phyloP scores from a whole-genome alignment of 2,888 invertebrate genomes.

The Psylliodes chrysocephalus region DNA sequence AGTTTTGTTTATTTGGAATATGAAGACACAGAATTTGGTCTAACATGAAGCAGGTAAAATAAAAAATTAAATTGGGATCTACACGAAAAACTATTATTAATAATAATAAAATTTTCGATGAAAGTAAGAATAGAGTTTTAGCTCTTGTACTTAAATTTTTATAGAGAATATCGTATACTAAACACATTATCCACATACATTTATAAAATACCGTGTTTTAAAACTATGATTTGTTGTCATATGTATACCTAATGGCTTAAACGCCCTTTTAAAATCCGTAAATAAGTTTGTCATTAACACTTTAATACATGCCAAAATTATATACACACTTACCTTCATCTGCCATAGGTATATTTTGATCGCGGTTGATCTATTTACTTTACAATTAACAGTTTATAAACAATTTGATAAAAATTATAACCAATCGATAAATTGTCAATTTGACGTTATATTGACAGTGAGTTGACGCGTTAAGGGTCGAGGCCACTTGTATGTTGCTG shows the following conservation, averaged over 20 bases:
- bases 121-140: too few relatives aligned
- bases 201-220: background rate
- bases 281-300: background rate
- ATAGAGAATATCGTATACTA: too few relatives aligned
- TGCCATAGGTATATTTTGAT: slow-evolving; percentile 16
- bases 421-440: slow-evolving; percentile 14
- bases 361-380: background rate
- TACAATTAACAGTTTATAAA: background rate
- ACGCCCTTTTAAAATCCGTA: slow-evolving; percentile 1
- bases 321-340: slow-evolving; percentile 18
- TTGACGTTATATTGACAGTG: slow-evolving; percentile 5
- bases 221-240: background rate
- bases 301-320: background rate
- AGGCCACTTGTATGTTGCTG: too few relatives aligned
- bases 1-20: too few relatives aligned
- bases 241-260: background rate
- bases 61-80: too few relatives aligned
- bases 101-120: too few relatives aligned
- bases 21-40: too few relatives aligned
- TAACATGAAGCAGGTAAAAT: too few relatives aligned
- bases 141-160: too few relatives aligned
- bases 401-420: background rate
- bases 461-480: too few relatives aligned
- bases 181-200: too few relatives aligned
- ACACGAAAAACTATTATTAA: too few relatives aligned